Evolutionary conservation across 1,140 invertebrate species (phyloP).

Genomic region (Drosophila lacertosa): DNA sequence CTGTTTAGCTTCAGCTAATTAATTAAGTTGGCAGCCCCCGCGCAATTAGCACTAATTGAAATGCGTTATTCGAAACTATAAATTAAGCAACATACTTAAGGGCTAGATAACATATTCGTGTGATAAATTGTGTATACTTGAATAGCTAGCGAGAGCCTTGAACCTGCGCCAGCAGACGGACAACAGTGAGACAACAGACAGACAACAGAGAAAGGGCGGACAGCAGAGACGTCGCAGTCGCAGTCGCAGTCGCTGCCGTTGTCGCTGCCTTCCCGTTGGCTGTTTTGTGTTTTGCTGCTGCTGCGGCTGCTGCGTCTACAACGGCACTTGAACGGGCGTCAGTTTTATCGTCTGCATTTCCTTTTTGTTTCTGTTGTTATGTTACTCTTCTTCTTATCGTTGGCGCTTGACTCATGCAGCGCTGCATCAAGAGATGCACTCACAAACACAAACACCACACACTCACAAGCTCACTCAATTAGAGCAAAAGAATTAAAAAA

Average conservation of each 20-base stretch:
- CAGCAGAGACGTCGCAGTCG: conserved; percentile 4
- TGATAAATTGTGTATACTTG: neutral
- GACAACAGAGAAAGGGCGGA: conserved; percentile 2
- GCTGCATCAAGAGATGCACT: conserved; percentile 55
- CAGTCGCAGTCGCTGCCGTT: conserved; percentile 1
- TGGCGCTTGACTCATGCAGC: conserved; percentile 80
- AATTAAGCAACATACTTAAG: conserved; percentile 18
- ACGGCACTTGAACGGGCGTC: conserved; percentile 52
- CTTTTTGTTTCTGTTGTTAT: conserved; percentile 38
- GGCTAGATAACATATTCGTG: neutral
- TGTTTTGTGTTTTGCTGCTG: conserved; percentile 21
- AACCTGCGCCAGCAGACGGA: conserved; percentile 45
- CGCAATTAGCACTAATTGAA: conserved; percentile 29
- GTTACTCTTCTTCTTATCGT: conserved; percentile 31
- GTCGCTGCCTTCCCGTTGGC: conserved; percentile 35
- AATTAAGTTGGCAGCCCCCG: conserved; percentile 3
- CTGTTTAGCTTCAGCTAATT: neutral
- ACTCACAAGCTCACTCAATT: conserved; percentile 21
- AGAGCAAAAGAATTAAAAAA: conserved; percentile 19
- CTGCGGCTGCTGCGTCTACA: conserved; percentile 31
- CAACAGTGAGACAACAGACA: conserved; percentile 22
- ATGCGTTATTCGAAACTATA: conserved; percentile 18
- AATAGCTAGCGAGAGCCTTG: conserved; percentile 36
- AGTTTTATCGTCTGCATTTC: conserved; percentile 55
- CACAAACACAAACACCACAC: conserved; percentile 15